phyloP scores from a whole-genome alignment of 2,888 invertebrate species.

The Tetragonisca angustula region DNA sequence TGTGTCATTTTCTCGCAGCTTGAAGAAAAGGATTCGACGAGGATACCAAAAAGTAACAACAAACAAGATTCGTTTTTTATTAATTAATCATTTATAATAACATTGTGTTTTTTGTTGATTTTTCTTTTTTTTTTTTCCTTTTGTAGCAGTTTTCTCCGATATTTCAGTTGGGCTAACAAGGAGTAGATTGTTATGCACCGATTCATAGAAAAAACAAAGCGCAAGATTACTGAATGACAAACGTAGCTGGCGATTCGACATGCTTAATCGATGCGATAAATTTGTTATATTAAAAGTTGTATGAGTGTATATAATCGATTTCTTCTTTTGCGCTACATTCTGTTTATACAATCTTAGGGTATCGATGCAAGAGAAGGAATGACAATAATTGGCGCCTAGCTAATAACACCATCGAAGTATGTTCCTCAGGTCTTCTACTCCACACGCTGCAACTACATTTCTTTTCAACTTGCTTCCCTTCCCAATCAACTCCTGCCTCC shows the following conservation, averaged over 20 bases:
- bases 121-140: constrained; percentile 54
- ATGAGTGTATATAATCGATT: constrained; percentile 56
- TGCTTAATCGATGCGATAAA: constrained; percentile 69
- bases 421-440: constrained; percentile 33
- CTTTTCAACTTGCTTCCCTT: background rate
- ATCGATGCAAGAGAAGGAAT: constrained; percentile 74
- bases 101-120: constrained; percentile 76
- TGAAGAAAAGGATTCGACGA: constrained; percentile 53
- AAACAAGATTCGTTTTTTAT: constrained; percentile 81
- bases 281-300: constrained; percentile 70
- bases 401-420: constrained; percentile 61
- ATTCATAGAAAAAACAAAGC: constrained; percentile 79
- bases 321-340: constrained; percentile 71
- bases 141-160: constrained; percentile 62
- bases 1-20: background rate
- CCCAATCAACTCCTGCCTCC: background rate
- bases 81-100: constrained; percentile 82
- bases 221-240: constrained; percentile 74
- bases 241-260: constrained; percentile 76
- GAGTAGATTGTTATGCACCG: constrained; percentile 70
- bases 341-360: constrained; percentile 70
- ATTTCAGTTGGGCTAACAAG: constrained; percentile 73
- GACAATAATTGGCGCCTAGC: constrained; percentile 69
- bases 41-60: constrained; percentile 79
- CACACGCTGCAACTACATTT: constrained; percentile 4